phyloP scores from a whole-genome alignment of 2,888 invertebrate genomes.

The Troglohyphantes excavatus region DNA sequence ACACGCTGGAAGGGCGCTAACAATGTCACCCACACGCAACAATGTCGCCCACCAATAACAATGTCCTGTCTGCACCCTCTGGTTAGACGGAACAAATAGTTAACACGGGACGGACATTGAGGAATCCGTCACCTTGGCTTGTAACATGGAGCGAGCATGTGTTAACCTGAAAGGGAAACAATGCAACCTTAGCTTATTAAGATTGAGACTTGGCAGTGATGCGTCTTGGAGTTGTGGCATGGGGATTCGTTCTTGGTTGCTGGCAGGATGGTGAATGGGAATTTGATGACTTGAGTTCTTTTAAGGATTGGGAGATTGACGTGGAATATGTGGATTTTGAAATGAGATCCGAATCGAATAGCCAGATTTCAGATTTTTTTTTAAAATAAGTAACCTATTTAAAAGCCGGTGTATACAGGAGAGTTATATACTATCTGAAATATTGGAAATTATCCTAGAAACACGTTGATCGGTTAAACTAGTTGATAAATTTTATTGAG shows the following conservation, averaged over 20 bases:
- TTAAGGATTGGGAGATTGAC: too few relatives aligned
- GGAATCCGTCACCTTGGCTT: conserved; percentile 51
- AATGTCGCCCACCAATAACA: conserved; percentile 40
- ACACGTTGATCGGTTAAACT: too few relatives aligned
- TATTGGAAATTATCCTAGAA: too few relatives aligned
- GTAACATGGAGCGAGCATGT: conserved; percentile 63
- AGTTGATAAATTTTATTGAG: too few relatives aligned
- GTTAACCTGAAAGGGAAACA: conserved; percentile 60
- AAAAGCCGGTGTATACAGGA: too few relatives aligned
- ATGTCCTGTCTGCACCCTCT: conserved; percentile 20
- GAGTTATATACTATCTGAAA: too few relatives aligned
- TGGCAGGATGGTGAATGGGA: not conserved
- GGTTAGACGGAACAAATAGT: conserved; percentile 50
- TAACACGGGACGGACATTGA: conserved; percentile 47
- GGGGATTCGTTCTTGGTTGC: conserved; percentile 58
- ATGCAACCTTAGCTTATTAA: conserved; percentile 57
- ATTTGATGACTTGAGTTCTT: conserved; percentile 27
- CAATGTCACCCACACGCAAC: conserved; percentile 61
- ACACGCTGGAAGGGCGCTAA: conserved; percentile 66
- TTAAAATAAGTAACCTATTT: too few relatives aligned
- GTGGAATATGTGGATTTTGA: too few relatives aligned
- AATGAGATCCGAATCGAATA: too few relatives aligned
- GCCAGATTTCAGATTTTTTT: too few relatives aligned
- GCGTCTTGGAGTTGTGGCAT: conserved; percentile 62
- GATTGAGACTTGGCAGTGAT: conserved; percentile 45